Percentiles rank a stretch among this genome's conserved stretches.
Evolutionary conservation across 2,888 invertebrate species (phyloP).

Genomic region (Vanessa cardui): DNA sequence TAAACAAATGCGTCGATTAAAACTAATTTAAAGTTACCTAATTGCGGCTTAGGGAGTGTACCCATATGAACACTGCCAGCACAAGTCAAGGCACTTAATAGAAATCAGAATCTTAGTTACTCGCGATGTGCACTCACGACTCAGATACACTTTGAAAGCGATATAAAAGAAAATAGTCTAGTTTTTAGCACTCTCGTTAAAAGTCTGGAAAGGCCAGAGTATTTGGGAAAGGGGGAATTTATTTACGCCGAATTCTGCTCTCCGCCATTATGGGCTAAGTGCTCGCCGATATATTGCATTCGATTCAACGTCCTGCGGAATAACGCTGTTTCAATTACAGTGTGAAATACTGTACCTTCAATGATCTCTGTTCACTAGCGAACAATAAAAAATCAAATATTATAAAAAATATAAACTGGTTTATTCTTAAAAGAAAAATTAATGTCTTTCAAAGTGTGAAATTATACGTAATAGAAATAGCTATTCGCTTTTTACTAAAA

Average conservation of each 20-base stretch:
- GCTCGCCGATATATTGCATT: slow-evolving; percentile 58
- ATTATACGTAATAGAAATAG: no score
- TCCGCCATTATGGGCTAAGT: slow-evolving; percentile 47
- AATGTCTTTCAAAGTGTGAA: no score
- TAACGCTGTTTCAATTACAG: slow-evolving; percentile 22
- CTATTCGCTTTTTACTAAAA: no score
- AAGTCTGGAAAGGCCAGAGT: slow-evolving; percentile 16
- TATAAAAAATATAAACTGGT: no score
- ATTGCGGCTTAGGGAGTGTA: neutral
- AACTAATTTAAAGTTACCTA: no score
- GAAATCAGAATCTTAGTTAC: slow-evolving; percentile 6
- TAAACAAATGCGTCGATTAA: no score
- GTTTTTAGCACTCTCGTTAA: slow-evolving; percentile 15
- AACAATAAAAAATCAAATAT: no score
- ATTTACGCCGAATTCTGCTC: slow-evolving; percentile 41
- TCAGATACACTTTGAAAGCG: slow-evolving; percentile 9
- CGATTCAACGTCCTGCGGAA: slow-evolving; percentile 43
- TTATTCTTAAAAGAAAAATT: no score
- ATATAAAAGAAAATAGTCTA: slow-evolving; percentile 9
- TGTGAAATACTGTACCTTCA: neutral
- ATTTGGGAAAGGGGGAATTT: slow-evolving; percentile 15
- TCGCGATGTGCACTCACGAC: neutral
- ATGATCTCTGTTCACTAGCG: no score
- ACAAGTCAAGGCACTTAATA: slow-evolving; percentile 1
- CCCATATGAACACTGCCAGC: neutral